Base-by-base conservation (phyloP, 2,113 vertebrate genomes). In the Nettapus auritus region DNA sequence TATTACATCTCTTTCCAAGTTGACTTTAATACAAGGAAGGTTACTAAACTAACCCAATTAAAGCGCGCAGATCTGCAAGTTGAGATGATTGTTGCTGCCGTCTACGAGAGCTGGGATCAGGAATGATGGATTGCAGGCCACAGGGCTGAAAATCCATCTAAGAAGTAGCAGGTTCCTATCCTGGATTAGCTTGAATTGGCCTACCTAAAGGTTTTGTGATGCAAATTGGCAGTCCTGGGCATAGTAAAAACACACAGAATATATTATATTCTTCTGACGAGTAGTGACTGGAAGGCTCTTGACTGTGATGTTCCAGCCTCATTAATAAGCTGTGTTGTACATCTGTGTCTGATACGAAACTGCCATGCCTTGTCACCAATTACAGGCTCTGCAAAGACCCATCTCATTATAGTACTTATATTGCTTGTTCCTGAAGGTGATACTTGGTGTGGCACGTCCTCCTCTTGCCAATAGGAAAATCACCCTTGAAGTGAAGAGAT, bases 341-440 rank as follows among this genome's bases (percentile, higher is more conserved):
- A 97, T 95, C 96, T 94, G 91, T 97, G 95, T 98, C 97, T 98
- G 96, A 98, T 98, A 94, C 5, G 95, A 96, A 97, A 76, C 95
- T 98, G 97, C 97, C 97, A 97, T 98, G 97, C 93, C 95, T 98
- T 98, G 97, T 98, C 98, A 98, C 97, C 97, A 98, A 98, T 98
- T 98, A 98, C 67, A 97, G 95, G 89, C 84, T 97, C 92, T 97
- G 97, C 96, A 98, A 98, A 98, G 96, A 97, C 96, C 96, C 78
- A 78, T 96, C 97, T 98, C 97, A 98, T 98, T 98, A 98, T 74
- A 91, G 90, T 91, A 96, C 97, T 97, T 97, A 96, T 62, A 97
- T 83, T 93, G 62, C 97, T 97, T 97, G 87, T 92, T 98, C 91
- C 94, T 97, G 95, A 97, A 97, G 97, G 84, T 97, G 95, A 97